Conservation (phyloP, 2,797 vertebrate genomes). For the Hyperoplus immaculatus region DNA sequence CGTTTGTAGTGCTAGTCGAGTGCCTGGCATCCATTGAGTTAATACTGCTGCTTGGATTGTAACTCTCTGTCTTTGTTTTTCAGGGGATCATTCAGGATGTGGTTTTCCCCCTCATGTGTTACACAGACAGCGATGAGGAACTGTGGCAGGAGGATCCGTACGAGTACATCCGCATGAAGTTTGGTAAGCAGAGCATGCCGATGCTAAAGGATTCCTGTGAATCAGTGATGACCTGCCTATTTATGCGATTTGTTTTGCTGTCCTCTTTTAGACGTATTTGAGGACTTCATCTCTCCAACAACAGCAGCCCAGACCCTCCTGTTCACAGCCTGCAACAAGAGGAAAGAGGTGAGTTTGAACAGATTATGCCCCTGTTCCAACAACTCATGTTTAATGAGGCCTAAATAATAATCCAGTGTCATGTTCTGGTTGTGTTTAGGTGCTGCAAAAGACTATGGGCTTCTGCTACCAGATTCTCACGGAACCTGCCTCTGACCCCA, state of each 20-base stretch:
- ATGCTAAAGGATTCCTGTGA: background rate
- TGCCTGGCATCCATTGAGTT: background rate
- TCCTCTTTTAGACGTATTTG: conserved; percentile 92
- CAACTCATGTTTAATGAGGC: background rate
- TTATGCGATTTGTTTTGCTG: conserved; percentile 14
- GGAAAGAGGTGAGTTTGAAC: conserved; percentile 92
- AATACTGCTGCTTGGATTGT: background rate
- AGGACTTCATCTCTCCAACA: conserved; percentile 99
- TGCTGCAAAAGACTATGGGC: conserved; percentile 98
- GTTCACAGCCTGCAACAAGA: conserved; percentile 98
- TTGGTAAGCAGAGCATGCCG: conserved; percentile 85
- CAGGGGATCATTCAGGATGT: conserved; percentile 99
- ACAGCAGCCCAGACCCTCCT: conserved; percentile 98
- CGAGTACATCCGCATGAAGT: conserved; percentile 99
- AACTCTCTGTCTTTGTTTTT: conserved; percentile 45
- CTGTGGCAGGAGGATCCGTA: conserved; percentile 99
- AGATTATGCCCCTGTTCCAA: too few relatives aligned
- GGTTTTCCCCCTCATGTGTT: conserved; percentile 99
- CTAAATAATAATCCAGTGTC: background rate
- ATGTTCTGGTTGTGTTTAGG: conserved; percentile 78
- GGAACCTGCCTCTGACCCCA: conserved; percentile 92
- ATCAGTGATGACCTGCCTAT: conserved; percentile 21
- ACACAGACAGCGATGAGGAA: conserved; percentile 98
- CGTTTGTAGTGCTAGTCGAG: background rate
- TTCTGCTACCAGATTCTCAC: conserved; percentile 99